Base-by-base conservation (phyloP, 35 echinoderm and acorn worm species). In the Strongylocentrotus purpuratus region DNA sequence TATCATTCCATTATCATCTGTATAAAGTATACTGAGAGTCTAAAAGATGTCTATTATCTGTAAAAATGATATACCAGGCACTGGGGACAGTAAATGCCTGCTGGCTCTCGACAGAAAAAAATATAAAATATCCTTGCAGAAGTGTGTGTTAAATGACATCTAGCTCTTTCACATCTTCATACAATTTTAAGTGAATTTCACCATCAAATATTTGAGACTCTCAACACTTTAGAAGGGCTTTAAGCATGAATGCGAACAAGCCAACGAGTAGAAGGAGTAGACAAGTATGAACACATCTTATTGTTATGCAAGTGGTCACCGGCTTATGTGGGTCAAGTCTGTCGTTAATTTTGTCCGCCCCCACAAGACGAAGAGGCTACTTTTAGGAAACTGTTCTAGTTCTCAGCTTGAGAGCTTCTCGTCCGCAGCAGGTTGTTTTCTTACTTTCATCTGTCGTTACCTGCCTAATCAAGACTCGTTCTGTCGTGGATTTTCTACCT, bases 261-360 rank as follows among this genome's bases (percentile, higher is more conserved):
- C 22, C 28, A 22, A 18, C 22, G 4, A 28, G 65, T 7, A 59
- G 65, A 78, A 78, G 20, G 65, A 78, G 20, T 22, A n/a, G 7
- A 78, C 25, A 4, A 78, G 65, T 78, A 5, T 78, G 65, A 78
- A 78, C 65, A 28, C 65, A 78, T 78, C 28, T 22, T 25, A 78
- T 78, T 18, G 65, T 78, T 78, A 78, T n/a, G 65, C 65, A 28
- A 28, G 25, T 9, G 65, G 65, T 78, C 65, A 78, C 65, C 65
- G n/a, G 65, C 65, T n/a, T 78, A 78, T 78, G 65, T 78, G 65
- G 65, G 65, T 78, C 65, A 78, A 78, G 65, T 78, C 65, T 78
- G 65, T 78, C 65, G 4, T 78, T 78, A 22, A 78, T 78, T 78
- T n/a, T n/a, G 65, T 78, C 65, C 65, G 7, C 65, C 65, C 65